A percentile compares a stretch with the other conserved stretches of the same genome.
Conservation (phyloP, 2,113 vertebrate species). For the Struthidea cinerea region DNA sequence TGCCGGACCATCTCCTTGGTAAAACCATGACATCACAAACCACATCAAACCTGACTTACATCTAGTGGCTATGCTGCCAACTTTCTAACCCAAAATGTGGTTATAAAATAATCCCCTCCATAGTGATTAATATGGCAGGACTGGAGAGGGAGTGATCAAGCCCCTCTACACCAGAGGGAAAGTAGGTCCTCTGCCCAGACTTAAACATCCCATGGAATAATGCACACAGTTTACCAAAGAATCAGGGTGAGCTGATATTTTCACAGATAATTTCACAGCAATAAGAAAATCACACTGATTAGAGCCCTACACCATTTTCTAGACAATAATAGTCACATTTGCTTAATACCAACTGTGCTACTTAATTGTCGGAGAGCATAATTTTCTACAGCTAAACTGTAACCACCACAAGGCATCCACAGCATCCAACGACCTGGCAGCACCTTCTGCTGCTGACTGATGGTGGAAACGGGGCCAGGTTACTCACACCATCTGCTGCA, state of each 20-base stretch:
- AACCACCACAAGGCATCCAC: neutral
- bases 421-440: conserved; percentile 8
- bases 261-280: conserved; percentile 40
- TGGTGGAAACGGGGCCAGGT: neutral
- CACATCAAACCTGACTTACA: neutral
- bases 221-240: neutral
- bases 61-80: neutral
- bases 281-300: conserved; percentile 9
- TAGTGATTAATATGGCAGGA: neutral
- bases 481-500: conserved; percentile 16
- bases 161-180: neutral
- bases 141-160: neutral
- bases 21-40: neutral
- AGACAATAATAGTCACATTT: conserved; percentile 19
- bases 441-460: neutral
- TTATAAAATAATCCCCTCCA: neutral
- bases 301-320: neutral
- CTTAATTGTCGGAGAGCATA: neutral
- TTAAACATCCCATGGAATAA: neutral
- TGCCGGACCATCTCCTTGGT: neutral
- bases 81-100: neutral
- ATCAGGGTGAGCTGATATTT: neutral
- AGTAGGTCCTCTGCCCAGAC: neutral
- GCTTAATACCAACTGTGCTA: conserved; percentile 4
- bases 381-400: neutral